Percentiles rank a stretch among this genome's conserved stretches.
phyloP scores from a whole-genome alignment of 2,797 vertebrate genomes.

The Neostethus bicornis region DNA sequence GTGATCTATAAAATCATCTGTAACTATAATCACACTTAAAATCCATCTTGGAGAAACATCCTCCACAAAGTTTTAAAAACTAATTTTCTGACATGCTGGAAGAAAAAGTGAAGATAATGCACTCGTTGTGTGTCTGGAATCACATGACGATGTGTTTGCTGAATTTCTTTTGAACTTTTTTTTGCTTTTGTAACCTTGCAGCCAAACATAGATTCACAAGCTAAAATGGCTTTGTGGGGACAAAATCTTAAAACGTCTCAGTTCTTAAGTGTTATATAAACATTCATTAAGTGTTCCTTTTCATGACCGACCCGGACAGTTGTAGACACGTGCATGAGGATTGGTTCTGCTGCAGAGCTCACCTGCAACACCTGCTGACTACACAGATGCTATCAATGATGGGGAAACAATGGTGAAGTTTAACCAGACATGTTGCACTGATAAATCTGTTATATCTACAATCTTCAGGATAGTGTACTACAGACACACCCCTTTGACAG shows the following conservation, averaged over 20 bases:
- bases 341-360: constrained; percentile 13
- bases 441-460: constrained; percentile 25
- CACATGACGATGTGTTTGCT: not conserved
- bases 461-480: constrained; percentile 2
- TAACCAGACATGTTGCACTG: constrained; percentile 34
- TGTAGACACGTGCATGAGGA: constrained; percentile 10
- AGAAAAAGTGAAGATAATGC: not conserved
- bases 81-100: not conserved
- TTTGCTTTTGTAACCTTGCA: not conserved
- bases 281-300: constrained; percentile 28
- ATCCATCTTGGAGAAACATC: no score
- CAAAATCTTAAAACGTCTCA: not conserved
- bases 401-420: constrained; percentile 42
- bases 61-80: no score
- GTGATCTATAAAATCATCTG: no score
- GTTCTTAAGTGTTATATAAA: not conserved
- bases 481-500: constrained; percentile 25
- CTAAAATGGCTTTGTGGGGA: not conserved
- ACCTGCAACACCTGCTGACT: constrained; percentile 39
- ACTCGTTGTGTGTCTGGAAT: not conserved
- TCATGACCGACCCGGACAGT: constrained; percentile 20
- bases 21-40: no score
- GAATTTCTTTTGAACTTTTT: not conserved
- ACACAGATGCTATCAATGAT: constrained; percentile 33
- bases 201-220: not conserved